Evolutionary conservation across 2,888 invertebrate genomes (phyloP).

Genomic region (Cylloceria caligata): DNA sequence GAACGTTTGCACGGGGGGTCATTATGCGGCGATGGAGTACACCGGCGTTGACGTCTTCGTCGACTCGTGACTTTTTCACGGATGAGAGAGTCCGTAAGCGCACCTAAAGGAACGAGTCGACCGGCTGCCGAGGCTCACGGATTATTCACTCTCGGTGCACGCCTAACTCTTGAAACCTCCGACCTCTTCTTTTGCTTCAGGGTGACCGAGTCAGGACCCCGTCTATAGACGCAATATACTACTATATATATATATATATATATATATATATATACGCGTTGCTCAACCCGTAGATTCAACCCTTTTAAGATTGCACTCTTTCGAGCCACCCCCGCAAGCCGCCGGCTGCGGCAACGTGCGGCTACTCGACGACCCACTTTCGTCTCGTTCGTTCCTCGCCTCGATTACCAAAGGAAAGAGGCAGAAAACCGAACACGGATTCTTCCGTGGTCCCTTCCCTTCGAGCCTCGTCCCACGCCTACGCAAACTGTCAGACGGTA

Average conservation of each 20-base stretch:
- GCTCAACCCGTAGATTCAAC: conserved; percentile 34
- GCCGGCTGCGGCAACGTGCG: conserved; percentile 55
- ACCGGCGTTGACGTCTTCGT: conserved; percentile 35
- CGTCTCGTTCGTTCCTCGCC: conserved; percentile 56
- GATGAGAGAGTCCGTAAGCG: conserved; percentile 17
- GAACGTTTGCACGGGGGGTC: conserved; percentile 57
- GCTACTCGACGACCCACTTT: conserved; percentile 70
- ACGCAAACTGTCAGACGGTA: conserved; percentile 9
- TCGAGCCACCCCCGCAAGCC: conserved; percentile 48
- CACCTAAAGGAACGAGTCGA: conserved; percentile 18
- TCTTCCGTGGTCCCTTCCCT: conserved; percentile 45
- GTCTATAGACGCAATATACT: conserved; percentile 35
- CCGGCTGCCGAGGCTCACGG: conserved; percentile 25
- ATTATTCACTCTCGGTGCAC: conserved; percentile 27
- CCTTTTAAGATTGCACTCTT: conserved; percentile 55
- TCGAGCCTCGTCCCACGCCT: conserved; percentile 38
- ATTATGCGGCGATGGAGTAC: conserved; percentile 54
- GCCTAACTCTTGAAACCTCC: conserved; percentile 55
- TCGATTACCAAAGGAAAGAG: conserved; percentile 61
- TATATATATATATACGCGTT: too few relatives aligned
- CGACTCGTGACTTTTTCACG: conserved; percentile 61
- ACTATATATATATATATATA: conserved; percentile 5
- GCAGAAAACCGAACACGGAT: conserved; percentile 48
- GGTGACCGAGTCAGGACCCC: conserved; percentile 79
- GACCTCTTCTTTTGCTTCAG: conserved; percentile 71